Conservation (phyloP, 1,140 invertebrate species). For the Yoshiicerus persimilis region DNA sequence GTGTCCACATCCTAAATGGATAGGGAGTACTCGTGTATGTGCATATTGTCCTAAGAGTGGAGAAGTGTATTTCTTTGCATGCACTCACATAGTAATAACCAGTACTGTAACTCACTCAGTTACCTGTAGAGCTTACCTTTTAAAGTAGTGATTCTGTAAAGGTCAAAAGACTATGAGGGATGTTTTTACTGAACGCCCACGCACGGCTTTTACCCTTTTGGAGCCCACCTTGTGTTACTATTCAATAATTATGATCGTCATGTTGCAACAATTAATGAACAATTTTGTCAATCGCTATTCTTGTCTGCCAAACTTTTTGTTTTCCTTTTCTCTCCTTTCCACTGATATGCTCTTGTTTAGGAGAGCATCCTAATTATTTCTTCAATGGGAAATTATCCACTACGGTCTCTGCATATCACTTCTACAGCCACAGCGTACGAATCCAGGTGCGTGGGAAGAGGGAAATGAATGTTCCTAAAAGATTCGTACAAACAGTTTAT, state of each 20-base stretch:
- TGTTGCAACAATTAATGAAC: conserved; percentile 23
- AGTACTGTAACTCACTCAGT: conserved; percentile 10
- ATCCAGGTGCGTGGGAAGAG: neutral
- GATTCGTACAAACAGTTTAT: neutral
- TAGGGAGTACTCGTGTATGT: neutral
- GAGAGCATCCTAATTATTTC: neutral
- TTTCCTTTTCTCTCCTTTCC: neutral
- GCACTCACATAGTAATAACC: neutral
- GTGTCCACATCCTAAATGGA: neutral
- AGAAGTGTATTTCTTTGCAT: neutral
- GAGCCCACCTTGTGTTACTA: conserved; percentile 9
- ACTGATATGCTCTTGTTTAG: neutral
- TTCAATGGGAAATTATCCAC: neutral
- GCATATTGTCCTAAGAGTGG: neutral
- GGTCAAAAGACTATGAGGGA: conserved; percentile 44
- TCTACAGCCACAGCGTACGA: neutral
- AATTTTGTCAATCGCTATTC: conserved; percentile 14
- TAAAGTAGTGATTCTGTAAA: conserved; percentile 46
- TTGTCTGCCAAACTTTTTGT: neutral
- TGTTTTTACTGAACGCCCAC: conserved; percentile 39
- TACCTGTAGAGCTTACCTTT: conserved; percentile 44
- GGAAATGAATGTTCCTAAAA: neutral
- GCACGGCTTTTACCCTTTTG: conserved; percentile 18
- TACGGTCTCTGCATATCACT: neutral
- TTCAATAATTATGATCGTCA: conserved; percentile 27